Conservation (phyloP, 2,113 vertebrate species). For the Eclectus roratus region DNA sequence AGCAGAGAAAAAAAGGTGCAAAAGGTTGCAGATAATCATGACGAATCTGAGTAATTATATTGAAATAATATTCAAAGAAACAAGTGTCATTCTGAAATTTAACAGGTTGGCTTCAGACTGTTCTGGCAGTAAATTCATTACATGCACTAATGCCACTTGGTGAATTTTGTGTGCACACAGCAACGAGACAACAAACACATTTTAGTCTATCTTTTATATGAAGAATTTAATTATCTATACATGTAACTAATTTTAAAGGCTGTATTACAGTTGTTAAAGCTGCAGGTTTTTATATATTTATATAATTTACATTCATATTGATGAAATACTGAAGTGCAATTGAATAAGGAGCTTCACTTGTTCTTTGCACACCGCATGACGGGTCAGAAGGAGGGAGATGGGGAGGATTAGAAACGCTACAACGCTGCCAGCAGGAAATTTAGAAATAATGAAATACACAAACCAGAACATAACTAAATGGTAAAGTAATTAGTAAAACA, state of each 20-base stretch:
- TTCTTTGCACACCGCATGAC: conserved; percentile 54
- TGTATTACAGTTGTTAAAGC: conserved; percentile 90
- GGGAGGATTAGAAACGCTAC: neutral
- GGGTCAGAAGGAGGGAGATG: neutral
- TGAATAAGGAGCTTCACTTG: conserved; percentile 55
- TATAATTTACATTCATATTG: conserved; percentile 86
- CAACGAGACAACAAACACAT: conserved; percentile 79
- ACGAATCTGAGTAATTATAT: neutral
- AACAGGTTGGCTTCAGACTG: neutral
- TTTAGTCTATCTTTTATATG: conserved; percentile 79
- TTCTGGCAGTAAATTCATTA: neutral
- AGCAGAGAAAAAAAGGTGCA: neutral
- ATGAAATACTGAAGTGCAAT: conserved; percentile 79
- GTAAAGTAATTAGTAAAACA: conserved; percentile 41
- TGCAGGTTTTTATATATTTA: conserved; percentile 83
- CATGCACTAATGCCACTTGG: neutral
- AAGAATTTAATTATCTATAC: conserved; percentile 91
- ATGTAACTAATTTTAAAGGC: conserved; percentile 83
- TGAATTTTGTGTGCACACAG: conserved; percentile 29
- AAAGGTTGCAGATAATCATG: neutral
- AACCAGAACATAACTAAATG: neutral
- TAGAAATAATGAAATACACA: neutral
- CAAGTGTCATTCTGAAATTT: neutral
- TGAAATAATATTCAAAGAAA: neutral
- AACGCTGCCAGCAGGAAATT: conserved; percentile 37